Conservation (phyloP, 2,113 vertebrate species). For the Apaloderma vittatum region DNA sequence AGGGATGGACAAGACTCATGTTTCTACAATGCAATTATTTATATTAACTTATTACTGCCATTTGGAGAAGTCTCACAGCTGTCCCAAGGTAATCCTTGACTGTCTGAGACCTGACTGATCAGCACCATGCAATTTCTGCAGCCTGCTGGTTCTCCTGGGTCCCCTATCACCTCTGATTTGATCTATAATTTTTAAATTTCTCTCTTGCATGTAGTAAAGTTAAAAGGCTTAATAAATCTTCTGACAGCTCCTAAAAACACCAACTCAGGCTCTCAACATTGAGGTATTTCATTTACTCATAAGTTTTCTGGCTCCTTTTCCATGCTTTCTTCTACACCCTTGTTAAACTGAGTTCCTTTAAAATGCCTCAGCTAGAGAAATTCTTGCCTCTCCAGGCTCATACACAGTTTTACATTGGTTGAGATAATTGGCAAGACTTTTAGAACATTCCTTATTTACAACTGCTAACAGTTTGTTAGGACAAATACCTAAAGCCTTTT, state of each 20-base stretch:
- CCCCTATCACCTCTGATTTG: background rate
- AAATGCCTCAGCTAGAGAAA: conserved; percentile 42
- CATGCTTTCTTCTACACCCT: conserved; percentile 56
- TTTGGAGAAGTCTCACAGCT: background rate
- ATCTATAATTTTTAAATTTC: conserved; percentile 53
- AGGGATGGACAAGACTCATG: background rate
- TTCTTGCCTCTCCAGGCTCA: conserved; percentile 44
- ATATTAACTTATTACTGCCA: background rate
- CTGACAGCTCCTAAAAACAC: conserved; percentile 69
- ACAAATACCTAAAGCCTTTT: conserved; percentile 69
- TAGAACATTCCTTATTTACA: conserved; percentile 69
- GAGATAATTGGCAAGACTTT: conserved; percentile 60
- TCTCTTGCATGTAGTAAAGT: conserved; percentile 61
- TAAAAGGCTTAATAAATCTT: conserved; percentile 76
- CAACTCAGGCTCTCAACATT: conserved; percentile 46
- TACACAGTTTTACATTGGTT: conserved; percentile 16
- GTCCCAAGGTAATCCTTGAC: background rate
- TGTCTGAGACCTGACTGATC: background rate
- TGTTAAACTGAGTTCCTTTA: conserved; percentile 62
- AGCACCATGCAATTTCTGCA: background rate
- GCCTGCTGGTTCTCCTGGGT: background rate
- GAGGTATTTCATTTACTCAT: conserved; percentile 67
- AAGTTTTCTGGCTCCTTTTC: conserved; percentile 64
- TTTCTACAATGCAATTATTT: background rate
- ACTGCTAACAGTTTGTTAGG: conserved; percentile 69